Base-by-base conservation (phyloP, 2,888 invertebrate genomes). In the Diloba caeruleocephala region DNA sequence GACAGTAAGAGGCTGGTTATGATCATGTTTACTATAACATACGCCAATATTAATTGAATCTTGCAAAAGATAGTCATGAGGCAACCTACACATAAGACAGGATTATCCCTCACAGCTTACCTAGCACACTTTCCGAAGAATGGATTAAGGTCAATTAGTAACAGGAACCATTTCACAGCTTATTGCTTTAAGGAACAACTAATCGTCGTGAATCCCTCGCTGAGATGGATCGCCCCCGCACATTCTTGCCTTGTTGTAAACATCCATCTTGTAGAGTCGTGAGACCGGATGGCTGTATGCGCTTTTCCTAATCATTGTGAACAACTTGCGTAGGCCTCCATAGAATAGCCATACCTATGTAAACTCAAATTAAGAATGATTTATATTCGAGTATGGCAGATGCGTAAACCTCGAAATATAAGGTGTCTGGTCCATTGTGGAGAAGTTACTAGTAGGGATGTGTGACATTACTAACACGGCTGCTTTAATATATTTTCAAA, bases 71-170 rank as follows among this genome's bases (percentile, higher is more conserved):
- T 58, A 69, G 43, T 65, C 48, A 38, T 53, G 45, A 57, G 23
- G 41, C 41, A 56, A 46, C 53, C 51, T 55, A 53, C 55, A 37
- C 50, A 39, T 58, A 60, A 72, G 59, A 48, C 46, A 52, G 66
- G 65, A 62, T 75, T 65, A 68, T 73, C 62, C 67, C 45, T 68
- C 38, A 43, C 50, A 50, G 34, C 52, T 55, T 21, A 21, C 21
- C 6, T 17, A n/a, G n/a, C n/a, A n/a, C n/a, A 59, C 59, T 63
- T 71, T 36, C 33, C 58, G 68, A 54, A 67, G 68, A 76, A 79
- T 71, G 72, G 78, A 84, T 85, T 80, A 80, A 80, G 71, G 70
- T 73, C 75, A 84, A 83, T 85, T 85, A 85, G 81, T 76, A 78
- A 75, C 66, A 74, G 81, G 75, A 81, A 79, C 73, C 67, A 68